Conservation (phyloP, 2,888 invertebrate genomes). For the Eupithecia inturbata region DNA sequence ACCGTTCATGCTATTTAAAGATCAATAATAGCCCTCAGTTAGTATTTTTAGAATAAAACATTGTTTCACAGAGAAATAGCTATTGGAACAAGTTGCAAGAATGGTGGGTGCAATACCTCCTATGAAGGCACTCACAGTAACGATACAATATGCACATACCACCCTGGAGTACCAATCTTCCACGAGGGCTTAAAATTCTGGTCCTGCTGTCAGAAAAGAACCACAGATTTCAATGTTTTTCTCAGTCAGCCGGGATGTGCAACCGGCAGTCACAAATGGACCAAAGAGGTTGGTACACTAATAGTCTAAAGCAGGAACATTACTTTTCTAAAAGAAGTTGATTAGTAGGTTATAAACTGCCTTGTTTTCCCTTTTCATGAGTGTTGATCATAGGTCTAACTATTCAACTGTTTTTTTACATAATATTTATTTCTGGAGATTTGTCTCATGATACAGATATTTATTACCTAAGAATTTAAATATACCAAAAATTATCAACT, state of each 20-base stretch:
- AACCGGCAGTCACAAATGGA: slow-evolving; percentile 94
- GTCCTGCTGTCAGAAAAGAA: slow-evolving; percentile 97
- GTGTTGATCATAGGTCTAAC: too few species aligned
- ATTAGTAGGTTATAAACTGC: background rate
- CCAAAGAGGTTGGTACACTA: slow-evolving; percentile 84
- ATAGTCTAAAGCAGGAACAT: background rate
- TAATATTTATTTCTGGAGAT: background rate
- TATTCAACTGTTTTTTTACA: background rate
- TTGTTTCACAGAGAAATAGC: slow-evolving; percentile 71
- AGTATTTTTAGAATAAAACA: background rate
- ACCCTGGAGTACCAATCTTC: slow-evolving; percentile 96
- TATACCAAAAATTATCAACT: background rate
- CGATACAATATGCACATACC: slow-evolving; percentile 88
- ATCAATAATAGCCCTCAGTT: too few species aligned
- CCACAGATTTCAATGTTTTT: slow-evolving; percentile 96
- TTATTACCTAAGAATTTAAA: background rate
- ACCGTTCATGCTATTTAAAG: too few species aligned
- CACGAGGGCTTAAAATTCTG: slow-evolving; percentile 99
- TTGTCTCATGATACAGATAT: background rate
- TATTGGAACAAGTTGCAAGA: slow-evolving; percentile 93
- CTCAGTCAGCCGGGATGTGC: slow-evolving; percentile 96
- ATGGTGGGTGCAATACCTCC: slow-evolving; percentile 89
- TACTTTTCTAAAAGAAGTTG: background rate
- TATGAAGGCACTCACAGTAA: slow-evolving; percentile 88
- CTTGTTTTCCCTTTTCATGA: too few species aligned